A percentile compares a stretch with the other conserved stretches of the same genome.
phyloP scores from a whole-genome alignment of 2,113 vertebrate genomes.

The Perca schrenkii region DNA sequence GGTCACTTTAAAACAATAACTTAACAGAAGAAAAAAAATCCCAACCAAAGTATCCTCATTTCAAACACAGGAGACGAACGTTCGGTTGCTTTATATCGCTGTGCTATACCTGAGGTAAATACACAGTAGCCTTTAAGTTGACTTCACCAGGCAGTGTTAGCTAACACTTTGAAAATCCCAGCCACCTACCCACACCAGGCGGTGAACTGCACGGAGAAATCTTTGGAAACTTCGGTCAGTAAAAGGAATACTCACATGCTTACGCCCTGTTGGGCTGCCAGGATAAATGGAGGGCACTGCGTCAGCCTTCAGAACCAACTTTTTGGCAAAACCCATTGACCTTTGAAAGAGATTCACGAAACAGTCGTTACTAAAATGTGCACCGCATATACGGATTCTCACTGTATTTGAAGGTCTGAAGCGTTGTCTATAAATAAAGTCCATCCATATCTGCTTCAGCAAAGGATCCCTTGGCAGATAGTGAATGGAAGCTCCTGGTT shows the following conservation, averaged over 20 bases:
- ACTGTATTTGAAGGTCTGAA: not conserved
- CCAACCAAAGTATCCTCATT: too few species aligned
- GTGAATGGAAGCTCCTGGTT: not conserved
- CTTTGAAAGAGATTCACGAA: not conserved
- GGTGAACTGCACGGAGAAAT: too few species aligned
- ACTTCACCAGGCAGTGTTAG: too few species aligned
- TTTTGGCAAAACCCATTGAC: conserved; percentile 4
- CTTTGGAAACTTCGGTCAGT: too few species aligned
- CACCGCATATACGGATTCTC: not conserved
- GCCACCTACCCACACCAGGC: too few species aligned
- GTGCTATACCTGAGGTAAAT: too few species aligned
- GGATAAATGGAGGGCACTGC: not conserved
- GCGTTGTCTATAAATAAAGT: not conserved
- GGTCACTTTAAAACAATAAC: too few species aligned
- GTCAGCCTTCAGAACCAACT: not conserved
- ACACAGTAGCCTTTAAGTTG: too few species aligned
- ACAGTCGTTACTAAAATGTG: not conserved
- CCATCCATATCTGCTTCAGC: conserved; percentile 3
- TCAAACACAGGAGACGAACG: too few species aligned
- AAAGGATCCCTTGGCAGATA: conserved; percentile 1
- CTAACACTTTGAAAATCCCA: too few species aligned
- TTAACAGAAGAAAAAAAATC: too few species aligned
- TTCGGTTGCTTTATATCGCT: too few species aligned
- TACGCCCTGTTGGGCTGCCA: not conserved
- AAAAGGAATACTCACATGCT: not conserved